Evolutionary conservation across 2,888 invertebrate species (phyloP).

Genomic region (Lagria hirta): DNA sequence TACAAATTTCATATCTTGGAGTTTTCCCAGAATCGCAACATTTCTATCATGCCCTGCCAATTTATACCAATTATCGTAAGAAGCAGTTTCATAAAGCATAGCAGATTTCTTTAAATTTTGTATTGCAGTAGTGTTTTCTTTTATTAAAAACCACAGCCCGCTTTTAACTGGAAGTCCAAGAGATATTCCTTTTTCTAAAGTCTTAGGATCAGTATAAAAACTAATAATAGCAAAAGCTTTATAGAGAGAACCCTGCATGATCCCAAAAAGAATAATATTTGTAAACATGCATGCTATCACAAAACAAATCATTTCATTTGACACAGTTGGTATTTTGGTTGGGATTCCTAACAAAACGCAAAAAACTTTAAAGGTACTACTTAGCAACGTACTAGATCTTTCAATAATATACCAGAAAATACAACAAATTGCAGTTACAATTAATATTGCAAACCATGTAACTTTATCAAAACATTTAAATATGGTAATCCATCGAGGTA

Average conservation of each 20-base stretch:
- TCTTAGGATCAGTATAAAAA: constrained; percentile 53
- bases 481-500: constrained; percentile 50
- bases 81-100: too few relatives aligned
- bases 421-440: neutral
- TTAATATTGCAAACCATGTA: constrained; percentile 3
- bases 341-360: constrained; percentile 3
- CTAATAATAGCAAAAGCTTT: constrained; percentile 50
- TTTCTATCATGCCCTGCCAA: too few relatives aligned
- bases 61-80: too few relatives aligned
- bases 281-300: constrained; percentile 44
- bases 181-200: constrained; percentile 48
- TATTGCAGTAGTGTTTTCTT: constrained; percentile 36
- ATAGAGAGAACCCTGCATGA: constrained; percentile 53
- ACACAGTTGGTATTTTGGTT: neutral
- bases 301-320: constrained; percentile 33
- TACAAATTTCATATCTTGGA: too few relatives aligned
- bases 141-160: constrained; percentile 31
- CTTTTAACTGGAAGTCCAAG: constrained; percentile 48
- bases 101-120: constrained; percentile 54
- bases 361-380: neutral
- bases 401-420: neutral
- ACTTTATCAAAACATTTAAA: constrained; percentile 42
- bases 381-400: neutral
- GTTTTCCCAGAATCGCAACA: too few relatives aligned
- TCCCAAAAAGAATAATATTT: constrained; percentile 49